These are phyloP conservation scores for Theocolax elegans DNA, from an alignment of 1,140 invertebrate genomes.

Conservation along the genomic window DNA sequence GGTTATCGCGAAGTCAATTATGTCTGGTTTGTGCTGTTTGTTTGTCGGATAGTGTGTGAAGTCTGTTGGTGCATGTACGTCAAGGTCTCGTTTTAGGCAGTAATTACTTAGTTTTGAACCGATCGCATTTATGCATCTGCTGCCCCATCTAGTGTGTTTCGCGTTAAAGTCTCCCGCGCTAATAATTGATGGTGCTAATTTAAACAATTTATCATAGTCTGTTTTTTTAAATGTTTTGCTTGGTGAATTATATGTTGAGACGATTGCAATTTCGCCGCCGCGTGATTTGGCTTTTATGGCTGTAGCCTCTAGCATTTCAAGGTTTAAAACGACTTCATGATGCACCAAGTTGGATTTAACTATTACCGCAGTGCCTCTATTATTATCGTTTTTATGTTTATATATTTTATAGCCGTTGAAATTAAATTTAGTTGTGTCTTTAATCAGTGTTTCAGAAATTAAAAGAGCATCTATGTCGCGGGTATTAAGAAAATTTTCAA, in stretches of 20 bases:
- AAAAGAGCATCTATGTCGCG: neutral
- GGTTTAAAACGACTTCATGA: neutral
- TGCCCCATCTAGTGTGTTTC: neutral
- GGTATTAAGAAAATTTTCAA: neutral
- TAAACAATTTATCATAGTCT: neutral
- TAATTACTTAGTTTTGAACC: neutral
- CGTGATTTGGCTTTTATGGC: neutral
- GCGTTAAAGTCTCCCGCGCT: neutral
- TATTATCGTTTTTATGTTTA: neutral
- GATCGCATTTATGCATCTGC: neutral
- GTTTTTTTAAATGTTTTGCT: neutral
- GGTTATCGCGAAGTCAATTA: neutral
- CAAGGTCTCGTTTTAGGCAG: neutral
- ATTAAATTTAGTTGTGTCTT: neutral
- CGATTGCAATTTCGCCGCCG: neutral
- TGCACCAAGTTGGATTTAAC: neutral
- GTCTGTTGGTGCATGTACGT: neutral
- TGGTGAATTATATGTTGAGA: neutral
- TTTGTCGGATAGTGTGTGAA: neutral
- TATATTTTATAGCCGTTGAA: neutral
- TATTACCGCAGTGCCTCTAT: neutral
- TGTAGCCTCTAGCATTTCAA: neutral
- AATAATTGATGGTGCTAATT: neutral
- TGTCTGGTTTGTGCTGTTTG: neutral
- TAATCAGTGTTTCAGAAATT: neutral